Conservation (phyloP, 2,113 vertebrate species). For the Genyomyrus donnyi region DNA sequence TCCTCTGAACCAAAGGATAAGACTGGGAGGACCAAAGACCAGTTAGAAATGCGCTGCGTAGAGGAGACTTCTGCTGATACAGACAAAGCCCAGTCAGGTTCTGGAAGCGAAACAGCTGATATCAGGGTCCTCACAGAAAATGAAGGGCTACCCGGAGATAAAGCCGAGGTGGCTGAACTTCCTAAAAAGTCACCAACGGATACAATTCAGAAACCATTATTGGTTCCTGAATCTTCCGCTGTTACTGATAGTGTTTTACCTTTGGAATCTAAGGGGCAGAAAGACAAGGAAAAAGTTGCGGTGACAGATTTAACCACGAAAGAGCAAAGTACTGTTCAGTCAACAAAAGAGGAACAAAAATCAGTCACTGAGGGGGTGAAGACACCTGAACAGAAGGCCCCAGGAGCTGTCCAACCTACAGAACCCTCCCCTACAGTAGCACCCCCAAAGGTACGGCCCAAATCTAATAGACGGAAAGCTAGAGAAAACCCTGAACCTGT, state of each 20-base stretch:
- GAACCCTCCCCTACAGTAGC: slow-evolving; percentile 15
- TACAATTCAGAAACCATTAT: slow-evolving; percentile 40
- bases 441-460: not conserved
- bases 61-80: slow-evolving; percentile 23
- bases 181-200: slow-evolving; percentile 49
- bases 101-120: slow-evolving; percentile 28
- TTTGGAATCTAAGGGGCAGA: not conserved
- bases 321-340: not conserved
- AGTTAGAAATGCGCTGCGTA: slow-evolving; percentile 18
- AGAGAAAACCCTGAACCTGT: not conserved
- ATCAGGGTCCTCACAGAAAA: slow-evolving; percentile 39
- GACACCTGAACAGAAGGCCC: not conserved
- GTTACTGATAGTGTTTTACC: slow-evolving; percentile 10
- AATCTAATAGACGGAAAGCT: slow-evolving; percentile 15
- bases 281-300: slow-evolving; percentile 17
- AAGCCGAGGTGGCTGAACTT: slow-evolving; percentile 36
- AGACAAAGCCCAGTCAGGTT: slow-evolving; percentile 20
- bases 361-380: not conserved
- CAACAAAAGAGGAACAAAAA: slow-evolving; percentile 15
- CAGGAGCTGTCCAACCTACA: not conserved
- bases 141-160: slow-evolving; percentile 31
- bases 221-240: slow-evolving; percentile 35
- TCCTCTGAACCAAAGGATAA: slow-evolving; percentile 39
- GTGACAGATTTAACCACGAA: slow-evolving; percentile 5
- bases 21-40: slow-evolving; percentile 39